These are phyloP conservation scores for Drosophila ercepeae DNA, from an alignment of 1,140 invertebrate species.

Conservation along the genomic window DNA sequence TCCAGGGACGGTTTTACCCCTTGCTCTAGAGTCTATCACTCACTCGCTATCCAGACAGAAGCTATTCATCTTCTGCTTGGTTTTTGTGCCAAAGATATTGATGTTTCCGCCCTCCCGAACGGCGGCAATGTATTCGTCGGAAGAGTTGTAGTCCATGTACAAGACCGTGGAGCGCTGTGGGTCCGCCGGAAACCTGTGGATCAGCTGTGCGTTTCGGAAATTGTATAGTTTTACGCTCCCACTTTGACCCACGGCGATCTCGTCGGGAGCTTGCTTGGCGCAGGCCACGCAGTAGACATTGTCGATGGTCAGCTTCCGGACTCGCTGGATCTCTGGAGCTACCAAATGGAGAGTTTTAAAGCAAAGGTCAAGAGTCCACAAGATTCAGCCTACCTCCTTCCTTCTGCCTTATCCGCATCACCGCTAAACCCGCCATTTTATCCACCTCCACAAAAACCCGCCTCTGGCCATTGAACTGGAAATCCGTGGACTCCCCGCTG, in stretches of 20 bases:
- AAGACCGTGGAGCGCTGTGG: slow-evolving; percentile 63
- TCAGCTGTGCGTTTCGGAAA: slow-evolving; percentile 58
- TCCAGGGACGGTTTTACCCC: too few relatives aligned
- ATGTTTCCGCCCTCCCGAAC: slow-evolving; percentile 73
- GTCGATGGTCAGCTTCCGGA: slow-evolving; percentile 75
- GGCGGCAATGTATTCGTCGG: slow-evolving; percentile 78
- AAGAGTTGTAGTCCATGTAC: slow-evolving; percentile 75
- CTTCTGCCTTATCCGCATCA: slow-evolving; percentile 75
- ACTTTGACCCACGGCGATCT: slow-evolving; percentile 76
- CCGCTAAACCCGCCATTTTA: slow-evolving; percentile 71
- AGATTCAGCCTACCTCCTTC: slow-evolving; percentile 28
- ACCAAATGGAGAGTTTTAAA: not conserved
- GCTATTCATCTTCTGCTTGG: slow-evolving; percentile 71
- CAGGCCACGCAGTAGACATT: slow-evolving; percentile 74
- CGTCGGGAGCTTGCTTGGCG: slow-evolving; percentile 60
- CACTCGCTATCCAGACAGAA: slow-evolving; percentile 70
- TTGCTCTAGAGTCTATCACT: slow-evolving; percentile 8
- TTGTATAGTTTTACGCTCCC: slow-evolving; percentile 71
- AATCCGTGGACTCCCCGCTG: slow-evolving; percentile 67
- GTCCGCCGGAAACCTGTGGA: slow-evolving; percentile 70
- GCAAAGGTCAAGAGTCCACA: not conserved
- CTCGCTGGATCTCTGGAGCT: slow-evolving; percentile 72
- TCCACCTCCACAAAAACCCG: slow-evolving; percentile 75
- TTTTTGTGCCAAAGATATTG: slow-evolving; percentile 76
- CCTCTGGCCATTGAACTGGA: slow-evolving; percentile 72